Percentiles rank a stretch among this genome's conserved stretches.
Conservation (phyloP, 2,888 invertebrate genomes). For the Drosophila prolongata region DNA sequence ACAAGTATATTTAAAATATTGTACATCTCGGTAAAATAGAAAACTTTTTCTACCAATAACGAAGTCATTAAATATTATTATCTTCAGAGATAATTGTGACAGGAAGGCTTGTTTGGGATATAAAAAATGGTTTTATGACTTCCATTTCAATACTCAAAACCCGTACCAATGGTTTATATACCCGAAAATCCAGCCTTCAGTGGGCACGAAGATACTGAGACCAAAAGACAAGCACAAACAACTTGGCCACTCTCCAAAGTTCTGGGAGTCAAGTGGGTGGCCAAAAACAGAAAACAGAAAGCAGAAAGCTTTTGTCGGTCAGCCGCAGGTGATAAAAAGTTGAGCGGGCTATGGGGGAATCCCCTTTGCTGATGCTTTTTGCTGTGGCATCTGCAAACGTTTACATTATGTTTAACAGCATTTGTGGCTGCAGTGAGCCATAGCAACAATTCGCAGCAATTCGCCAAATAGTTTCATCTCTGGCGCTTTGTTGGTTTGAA, state of each 20-base stretch:
- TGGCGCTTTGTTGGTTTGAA: constrained; percentile 12
- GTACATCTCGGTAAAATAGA: too few species aligned
- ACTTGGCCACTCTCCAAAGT: constrained; percentile 43
- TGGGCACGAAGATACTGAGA: constrained; percentile 10
- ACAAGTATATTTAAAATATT: too few species aligned
- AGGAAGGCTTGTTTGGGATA: too few species aligned
- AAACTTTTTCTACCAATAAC: too few species aligned
- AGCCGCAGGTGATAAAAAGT: constrained; percentile 66
- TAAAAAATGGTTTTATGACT: too few species aligned
- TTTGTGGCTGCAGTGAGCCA: constrained; percentile 56
- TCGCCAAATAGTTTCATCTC: constrained; percentile 60
- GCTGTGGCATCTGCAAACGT: constrained; percentile 47
- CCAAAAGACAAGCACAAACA: constrained; percentile 34
- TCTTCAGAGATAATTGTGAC: too few species aligned
- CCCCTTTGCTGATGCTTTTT: constrained; percentile 10
- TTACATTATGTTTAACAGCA: constrained; percentile 64
- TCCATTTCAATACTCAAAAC: too few species aligned
- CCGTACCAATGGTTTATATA: neutral
- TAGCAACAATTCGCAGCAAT: constrained; percentile 42
- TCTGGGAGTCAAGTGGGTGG: constrained; percentile 30
- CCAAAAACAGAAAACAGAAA: constrained; percentile 4
- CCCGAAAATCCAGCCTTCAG: constrained; percentile 2
- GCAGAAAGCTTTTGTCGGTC: constrained; percentile 48
- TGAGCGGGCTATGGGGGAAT: constrained; percentile 7
- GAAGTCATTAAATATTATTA: too few species aligned